phyloP scores from a whole-genome alignment of 2,113 vertebrate species.

The Proterorhinus semilunaris region DNA sequence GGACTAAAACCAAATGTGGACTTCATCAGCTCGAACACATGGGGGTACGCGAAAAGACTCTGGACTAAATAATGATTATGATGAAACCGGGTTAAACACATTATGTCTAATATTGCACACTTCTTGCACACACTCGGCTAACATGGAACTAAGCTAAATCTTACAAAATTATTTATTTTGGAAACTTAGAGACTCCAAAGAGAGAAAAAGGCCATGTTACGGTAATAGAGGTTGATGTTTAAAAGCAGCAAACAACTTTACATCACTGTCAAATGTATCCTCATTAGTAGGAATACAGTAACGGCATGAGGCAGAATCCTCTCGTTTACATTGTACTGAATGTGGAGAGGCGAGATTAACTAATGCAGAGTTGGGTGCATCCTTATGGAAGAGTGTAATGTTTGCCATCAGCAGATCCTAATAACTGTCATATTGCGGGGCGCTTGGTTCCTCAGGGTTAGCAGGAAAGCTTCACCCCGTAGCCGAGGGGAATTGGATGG shows the following conservation, averaged over 20 bases:
- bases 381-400: background rate
- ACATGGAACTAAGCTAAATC: too few relatives aligned
- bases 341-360: slow-evolving; percentile 8
- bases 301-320: slow-evolving; percentile 1
- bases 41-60: too few relatives aligned
- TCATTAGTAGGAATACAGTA: background rate
- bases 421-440: slow-evolving; percentile 36
- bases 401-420: slow-evolving; percentile 14
- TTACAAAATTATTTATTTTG: too few relatives aligned
- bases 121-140: too few relatives aligned
- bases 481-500: slow-evolving; percentile 22
- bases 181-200: too few relatives aligned
- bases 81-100: too few relatives aligned
- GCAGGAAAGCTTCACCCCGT: slow-evolving; percentile 37
- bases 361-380: slow-evolving; percentile 3
- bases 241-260: background rate
- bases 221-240: background rate
- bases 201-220: too few relatives aligned
- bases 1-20: too few relatives aligned
- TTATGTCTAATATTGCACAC: too few relatives aligned
- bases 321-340: slow-evolving; percentile 1
- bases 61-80: too few relatives aligned
- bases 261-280: background rate
- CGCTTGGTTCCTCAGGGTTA: slow-evolving; percentile 17
- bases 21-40: too few relatives aligned